Conservation (phyloP, 2,797 vertebrate genomes). For the Eospalax fontanierii region DNA sequence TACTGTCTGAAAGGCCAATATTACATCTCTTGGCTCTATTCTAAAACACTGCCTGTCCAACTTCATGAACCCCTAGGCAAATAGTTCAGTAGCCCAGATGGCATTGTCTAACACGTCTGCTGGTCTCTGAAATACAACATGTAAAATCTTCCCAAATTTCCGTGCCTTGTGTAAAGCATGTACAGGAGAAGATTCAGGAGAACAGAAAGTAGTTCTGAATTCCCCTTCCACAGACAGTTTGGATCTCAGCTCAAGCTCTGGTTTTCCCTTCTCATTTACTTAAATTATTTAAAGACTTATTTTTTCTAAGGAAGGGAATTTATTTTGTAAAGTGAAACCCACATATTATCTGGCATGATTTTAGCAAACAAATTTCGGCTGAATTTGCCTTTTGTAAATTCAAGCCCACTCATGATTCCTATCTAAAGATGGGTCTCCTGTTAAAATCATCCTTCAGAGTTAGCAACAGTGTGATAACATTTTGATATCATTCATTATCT, state of each 20-base stretch:
- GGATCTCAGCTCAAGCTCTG: not conserved
- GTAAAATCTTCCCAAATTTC: slow-evolving; percentile 3
- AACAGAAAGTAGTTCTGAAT: slow-evolving; percentile 41
- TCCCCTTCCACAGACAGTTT: not conserved
- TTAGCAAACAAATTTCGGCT: not conserved
- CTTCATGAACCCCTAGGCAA: not conserved
- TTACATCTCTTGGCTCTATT: not conserved
- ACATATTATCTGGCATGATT: not conserved
- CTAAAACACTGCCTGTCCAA: not conserved
- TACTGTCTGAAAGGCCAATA: not conserved
- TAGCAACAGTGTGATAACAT: not conserved
- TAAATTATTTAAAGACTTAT: slow-evolving; percentile 32
- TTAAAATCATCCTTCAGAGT: not conserved
- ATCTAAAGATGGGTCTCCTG: not conserved
- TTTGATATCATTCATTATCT: slow-evolving; percentile 28
- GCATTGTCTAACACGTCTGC: slow-evolving; percentile 23
- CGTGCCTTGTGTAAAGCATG: not conserved
- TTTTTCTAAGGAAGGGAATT: not conserved
- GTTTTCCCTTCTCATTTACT: slow-evolving; percentile 6
- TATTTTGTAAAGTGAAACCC: slow-evolving; percentile 10
- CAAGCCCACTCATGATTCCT: not conserved
- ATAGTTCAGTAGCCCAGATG: slow-evolving; percentile 32
- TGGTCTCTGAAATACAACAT: slow-evolving; percentile 10
- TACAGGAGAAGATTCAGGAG: not conserved
- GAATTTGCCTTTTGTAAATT: slow-evolving; percentile 18